Percentiles rank a stretch among this genome's conserved stretches.
Conservation (phyloP, 2,797 vertebrate genomes). For the Darevskia mixta region DNA sequence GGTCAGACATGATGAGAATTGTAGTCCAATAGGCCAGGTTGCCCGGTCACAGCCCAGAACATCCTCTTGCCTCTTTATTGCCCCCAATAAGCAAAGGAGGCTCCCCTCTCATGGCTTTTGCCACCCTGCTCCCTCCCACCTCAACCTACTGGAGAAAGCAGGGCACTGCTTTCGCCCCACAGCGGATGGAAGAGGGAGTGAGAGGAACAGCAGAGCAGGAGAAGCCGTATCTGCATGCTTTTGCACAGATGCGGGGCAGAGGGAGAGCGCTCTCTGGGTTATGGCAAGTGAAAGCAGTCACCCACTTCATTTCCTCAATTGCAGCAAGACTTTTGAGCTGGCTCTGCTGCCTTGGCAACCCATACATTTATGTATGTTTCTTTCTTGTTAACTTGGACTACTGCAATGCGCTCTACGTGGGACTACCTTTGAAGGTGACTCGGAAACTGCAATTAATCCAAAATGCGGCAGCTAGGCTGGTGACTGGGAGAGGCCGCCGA, state of each 20-base stretch:
- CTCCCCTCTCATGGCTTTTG: too few species aligned
- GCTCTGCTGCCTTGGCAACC: background rate
- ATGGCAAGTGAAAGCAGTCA: background rate
- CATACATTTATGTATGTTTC: too few species aligned
- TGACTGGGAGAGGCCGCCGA: too few species aligned
- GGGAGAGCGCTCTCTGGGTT: background rate
- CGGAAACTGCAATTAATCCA: too few species aligned
- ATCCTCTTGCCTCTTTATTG: background rate
- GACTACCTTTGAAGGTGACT: too few species aligned
- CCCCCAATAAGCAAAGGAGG: background rate
- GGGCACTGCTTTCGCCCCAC: background rate
- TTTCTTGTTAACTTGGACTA: too few species aligned
- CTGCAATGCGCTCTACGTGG: too few species aligned
- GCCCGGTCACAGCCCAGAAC: background rate
- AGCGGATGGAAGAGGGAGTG: background rate
- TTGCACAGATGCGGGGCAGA: background rate
- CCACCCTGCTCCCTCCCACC: background rate
- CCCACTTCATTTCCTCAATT: background rate
- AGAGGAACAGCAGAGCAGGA: background rate
- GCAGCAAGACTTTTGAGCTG: background rate
- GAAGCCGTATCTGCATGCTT: background rate
- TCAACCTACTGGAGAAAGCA: background rate
- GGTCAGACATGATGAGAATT: background rate
- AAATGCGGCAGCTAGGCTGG: too few species aligned
- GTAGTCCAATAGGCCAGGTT: background rate